Evolutionary conservation across 2,797 vertebrate species (phyloP), one percentile per base, ranked within the genome.

Genomic region (Anniella stebbinsi): DNA sequence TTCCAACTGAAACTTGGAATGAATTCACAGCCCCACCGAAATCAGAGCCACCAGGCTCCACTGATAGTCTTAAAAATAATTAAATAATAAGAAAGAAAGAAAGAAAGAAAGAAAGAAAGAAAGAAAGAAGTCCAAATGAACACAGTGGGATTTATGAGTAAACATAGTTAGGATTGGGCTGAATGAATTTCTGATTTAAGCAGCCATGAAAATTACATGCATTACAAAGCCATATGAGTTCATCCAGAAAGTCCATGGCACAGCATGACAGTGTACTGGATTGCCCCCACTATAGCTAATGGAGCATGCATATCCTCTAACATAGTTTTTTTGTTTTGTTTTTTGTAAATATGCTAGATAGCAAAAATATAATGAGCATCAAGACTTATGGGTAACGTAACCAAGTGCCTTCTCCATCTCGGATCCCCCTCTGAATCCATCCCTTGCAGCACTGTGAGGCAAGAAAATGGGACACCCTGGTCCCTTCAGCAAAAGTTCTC

Each of bases 401-500:
- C 9, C 36, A 57, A 75, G 15, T 23, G 28, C 38, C 69, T 36
- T 83, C 33, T 57, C 41, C 70, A 76, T 54, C 15, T 75, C 54
- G 6, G 30, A 60, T 72, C 38, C 28, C n/a, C 38, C 63, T 80
- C 67, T 13, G 0, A 92, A 93, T 8, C 57, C 45, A 45, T 45
- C 45, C 45, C 3, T 45, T 38, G 1, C 18, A 77, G 38, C 23
- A 57, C 15, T 57, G 33, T 25, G 4, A 80, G 75, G 5, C n/a
- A 36, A 81, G 36, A 4, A 33, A n/a, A 5, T 30, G n/a, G 84
- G 72, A 92, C 84, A 60, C 45, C 23, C 28, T 73, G 81, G 41
- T 80, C 80, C 38, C 85, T 87, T 76, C 87, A 70, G 54, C 57
- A 90, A 30, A 88, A 48, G 84, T 76, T 88, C 88, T 18, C 48